Base-by-base conservation (phyloP, 2,113 vertebrate genomes). In the Arvicanthis niloticus region DNA sequence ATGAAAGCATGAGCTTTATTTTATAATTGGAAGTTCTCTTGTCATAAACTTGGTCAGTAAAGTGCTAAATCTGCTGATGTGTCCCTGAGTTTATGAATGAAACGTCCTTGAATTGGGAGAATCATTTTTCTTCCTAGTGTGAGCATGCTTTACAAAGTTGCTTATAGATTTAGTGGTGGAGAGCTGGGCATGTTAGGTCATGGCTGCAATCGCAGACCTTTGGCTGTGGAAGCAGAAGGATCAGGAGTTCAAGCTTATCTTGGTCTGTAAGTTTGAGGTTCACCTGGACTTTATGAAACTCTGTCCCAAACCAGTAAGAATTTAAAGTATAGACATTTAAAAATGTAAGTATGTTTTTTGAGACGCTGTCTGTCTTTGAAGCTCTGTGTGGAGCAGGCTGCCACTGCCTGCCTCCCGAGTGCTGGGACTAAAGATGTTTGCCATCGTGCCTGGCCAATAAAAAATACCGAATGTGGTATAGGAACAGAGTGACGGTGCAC, bases 1-100 rank as follows among this genome's bases (percentile, higher is more conserved):
- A 40, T 22, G 75, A 37, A 76, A 88, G 17, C 78, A 45, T 81
- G 13, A 95, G 5, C 77, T 15, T 98, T 96, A 45, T 29, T 94
- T 26, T 97, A 24, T 93, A 40, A 51, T 56, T 96, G 42, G 72
- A 95, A 93, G 34, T 5, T 95, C 48, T 56, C 2, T 94, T 96
- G 21, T 73, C n/a, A 87, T 8, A 81, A 75, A 82, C 17, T 97
- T 90, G 80, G 51, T 84, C 51, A 77, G 0, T 95, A 70, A 78
- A 42, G 40, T 78, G 31, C 48, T 97, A 24, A 91, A 5, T 37
- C 73, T 97, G 9, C n/a, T 62, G 24, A 17, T 84, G 15, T 89
- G 67, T 65, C 17, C 51, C 16, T 21, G 37, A 42, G 13, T 92
- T 31, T 94, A 78, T 82, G 87, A 68, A 93, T 96, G n/a, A 96